phyloP scores from a whole-genome alignment of 2,797 vertebrate genomes.

The Acanthurus lineatus region DNA sequence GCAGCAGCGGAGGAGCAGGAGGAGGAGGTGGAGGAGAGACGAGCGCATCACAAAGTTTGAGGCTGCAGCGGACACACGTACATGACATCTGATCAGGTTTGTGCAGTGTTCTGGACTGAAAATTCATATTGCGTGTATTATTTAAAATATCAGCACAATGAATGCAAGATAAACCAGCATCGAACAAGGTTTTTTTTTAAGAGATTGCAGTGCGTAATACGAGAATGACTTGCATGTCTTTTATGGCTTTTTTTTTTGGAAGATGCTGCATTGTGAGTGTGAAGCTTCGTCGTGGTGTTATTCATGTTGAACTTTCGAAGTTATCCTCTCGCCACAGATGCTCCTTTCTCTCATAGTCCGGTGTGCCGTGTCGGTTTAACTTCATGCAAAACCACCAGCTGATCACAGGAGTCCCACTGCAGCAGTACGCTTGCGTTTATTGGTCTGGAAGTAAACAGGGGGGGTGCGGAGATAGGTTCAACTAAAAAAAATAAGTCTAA shows the following conservation, averaged over 20 bases:
- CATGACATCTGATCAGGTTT: slow-evolving; percentile 59
- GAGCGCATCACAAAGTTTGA: slow-evolving; percentile 76
- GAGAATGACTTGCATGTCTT: slow-evolving; percentile 28
- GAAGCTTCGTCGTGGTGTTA: too few species aligned
- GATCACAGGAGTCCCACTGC: slow-evolving; percentile 23
- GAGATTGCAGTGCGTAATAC: neutral
- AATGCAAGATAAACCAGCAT: neutral
- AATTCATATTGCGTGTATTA: neutral
- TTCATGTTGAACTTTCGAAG: slow-evolving; percentile 45
- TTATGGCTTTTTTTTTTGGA: neutral
- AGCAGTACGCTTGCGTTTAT: neutral
- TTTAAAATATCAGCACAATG: neutral
- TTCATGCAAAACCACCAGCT: slow-evolving; percentile 32
- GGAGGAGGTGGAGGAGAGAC: slow-evolving; percentile 33
- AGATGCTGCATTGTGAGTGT: too few species aligned
- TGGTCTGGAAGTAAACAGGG: neutral
- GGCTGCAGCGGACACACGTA: slow-evolving; percentile 34
- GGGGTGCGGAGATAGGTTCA: neutral
- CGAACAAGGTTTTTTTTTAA: neutral
- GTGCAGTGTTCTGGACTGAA: slow-evolving; percentile 18
- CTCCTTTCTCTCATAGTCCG: neutral
- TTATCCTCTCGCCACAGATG: slow-evolving; percentile 10
- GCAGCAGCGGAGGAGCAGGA: neutral
- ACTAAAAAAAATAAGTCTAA: neutral
- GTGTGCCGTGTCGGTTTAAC: slow-evolving; percentile 17